These are phyloP conservation scores for Anguilla rostrata DNA, from an alignment of 2,113 vertebrate species.

Conservation along the genomic window DNA sequence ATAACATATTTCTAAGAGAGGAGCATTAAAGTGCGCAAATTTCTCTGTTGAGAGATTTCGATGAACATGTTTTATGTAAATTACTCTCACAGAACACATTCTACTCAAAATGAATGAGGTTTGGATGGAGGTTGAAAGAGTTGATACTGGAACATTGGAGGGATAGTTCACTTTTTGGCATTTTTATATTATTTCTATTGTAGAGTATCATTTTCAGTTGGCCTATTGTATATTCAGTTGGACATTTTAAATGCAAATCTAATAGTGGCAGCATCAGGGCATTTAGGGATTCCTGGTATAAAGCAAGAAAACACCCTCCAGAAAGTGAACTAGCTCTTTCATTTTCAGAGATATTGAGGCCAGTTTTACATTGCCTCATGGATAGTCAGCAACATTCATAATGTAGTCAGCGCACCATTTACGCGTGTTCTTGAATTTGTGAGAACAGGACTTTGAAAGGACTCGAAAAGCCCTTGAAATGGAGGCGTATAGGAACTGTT, in stretches of 20 bases:
- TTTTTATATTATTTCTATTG: too few species aligned
- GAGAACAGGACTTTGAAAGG: background rate
- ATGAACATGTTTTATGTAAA: background rate
- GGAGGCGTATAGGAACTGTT: background rate
- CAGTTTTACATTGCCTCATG: background rate
- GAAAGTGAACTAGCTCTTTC: too few species aligned
- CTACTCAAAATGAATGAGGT: background rate
- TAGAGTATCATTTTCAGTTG: too few species aligned
- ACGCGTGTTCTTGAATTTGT: constrained; percentile 4
- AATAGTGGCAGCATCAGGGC: too few species aligned
- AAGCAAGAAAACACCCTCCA: too few species aligned
- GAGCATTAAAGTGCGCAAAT: too few species aligned
- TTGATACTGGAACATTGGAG: background rate
- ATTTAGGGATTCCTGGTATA: too few species aligned
- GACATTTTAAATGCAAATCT: too few species aligned
- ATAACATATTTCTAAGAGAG: too few species aligned
- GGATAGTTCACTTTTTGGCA: too few species aligned
- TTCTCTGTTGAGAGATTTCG: too few species aligned
- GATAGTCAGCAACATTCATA: background rate
- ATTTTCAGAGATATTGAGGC: background rate
- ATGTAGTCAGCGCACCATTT: background rate
- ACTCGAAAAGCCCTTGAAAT: constrained; percentile 12
- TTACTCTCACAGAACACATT: background rate
- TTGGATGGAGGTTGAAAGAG: background rate
- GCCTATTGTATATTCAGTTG: too few species aligned